Percentiles rank a stretch among this genome's conserved stretches.
phyloP scores from a whole-genome alignment of 2,113 vertebrate genomes.

The Rhabdornis inornatus region DNA sequence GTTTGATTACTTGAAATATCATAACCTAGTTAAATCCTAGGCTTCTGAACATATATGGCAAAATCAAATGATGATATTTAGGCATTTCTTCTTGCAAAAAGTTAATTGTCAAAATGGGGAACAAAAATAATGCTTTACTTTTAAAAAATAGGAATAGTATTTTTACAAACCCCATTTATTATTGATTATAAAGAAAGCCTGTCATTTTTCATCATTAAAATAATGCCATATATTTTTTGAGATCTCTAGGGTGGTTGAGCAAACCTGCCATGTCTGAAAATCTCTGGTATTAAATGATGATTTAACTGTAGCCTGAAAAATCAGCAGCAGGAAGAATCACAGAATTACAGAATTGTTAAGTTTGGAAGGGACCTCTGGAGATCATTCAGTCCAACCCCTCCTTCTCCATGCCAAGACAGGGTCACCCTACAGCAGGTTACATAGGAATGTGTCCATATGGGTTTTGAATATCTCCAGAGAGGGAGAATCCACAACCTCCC shows the following conservation, averaged over 20 bases:
- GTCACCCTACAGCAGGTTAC: neutral
- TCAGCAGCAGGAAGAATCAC: neutral
- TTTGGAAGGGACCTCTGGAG: neutral
- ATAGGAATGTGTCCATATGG: fast-evolving
- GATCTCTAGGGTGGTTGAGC: neutral
- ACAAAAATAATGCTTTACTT: neutral
- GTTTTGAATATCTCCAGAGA: neutral
- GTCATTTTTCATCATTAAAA: neutral
- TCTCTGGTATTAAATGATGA: neutral
- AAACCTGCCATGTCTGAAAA: neutral
- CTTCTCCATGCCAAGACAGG: neutral
- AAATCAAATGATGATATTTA: neutral
- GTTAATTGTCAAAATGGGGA: neutral
- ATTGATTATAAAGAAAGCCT: neutral
- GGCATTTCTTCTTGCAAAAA: neutral
- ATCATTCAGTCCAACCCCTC: too few relatives aligned
- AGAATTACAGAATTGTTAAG: neutral
- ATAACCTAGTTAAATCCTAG: neutral
- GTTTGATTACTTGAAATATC: neutral
- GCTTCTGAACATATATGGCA: neutral
- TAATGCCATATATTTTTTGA: neutral
- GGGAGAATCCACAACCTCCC: neutral
- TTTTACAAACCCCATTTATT: neutral
- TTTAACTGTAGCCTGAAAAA: neutral
- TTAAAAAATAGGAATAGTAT: neutral